Evolutionary conservation across 2,113 vertebrate genomes (phyloP).

Genomic region (Fulica atra): DNA sequence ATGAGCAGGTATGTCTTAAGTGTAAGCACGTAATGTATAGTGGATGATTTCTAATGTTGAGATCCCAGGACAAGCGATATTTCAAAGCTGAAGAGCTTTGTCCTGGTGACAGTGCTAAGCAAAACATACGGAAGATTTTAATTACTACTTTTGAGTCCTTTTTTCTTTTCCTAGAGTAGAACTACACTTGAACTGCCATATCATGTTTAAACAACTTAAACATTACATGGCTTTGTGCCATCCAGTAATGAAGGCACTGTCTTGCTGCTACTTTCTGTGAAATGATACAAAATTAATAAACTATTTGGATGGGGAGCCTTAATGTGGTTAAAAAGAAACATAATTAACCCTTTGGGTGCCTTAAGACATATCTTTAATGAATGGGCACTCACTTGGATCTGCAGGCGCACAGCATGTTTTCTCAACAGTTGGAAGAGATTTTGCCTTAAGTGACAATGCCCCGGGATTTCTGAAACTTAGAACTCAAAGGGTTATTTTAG

Average conservation of each 20-base stretch:
- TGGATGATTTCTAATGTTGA: not conserved
- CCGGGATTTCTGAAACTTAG: slow-evolving; percentile 17
- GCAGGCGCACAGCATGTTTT: not conserved
- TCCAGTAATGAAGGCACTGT: not conserved
- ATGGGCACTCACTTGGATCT: slow-evolving; percentile 21
- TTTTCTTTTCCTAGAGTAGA: not conserved
- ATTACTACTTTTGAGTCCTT: not conserved
- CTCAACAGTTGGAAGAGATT: not conserved
- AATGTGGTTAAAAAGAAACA: slow-evolving; percentile 17
- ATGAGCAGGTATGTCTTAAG: not conserved
- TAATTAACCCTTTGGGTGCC: slow-evolving; percentile 65
- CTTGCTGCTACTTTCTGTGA: slow-evolving; percentile 34
- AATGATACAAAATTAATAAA: not conserved
- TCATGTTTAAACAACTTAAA: not conserved
- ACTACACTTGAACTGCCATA: not conserved
- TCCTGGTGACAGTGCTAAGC: not conserved
- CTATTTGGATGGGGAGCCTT: slow-evolving; percentile 53
- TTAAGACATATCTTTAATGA: slow-evolving; percentile 42
- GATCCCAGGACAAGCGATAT: not conserved
- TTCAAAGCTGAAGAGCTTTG: not conserved
- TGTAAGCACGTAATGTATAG: not conserved
- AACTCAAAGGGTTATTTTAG: slow-evolving; percentile 52
- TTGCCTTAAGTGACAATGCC: slow-evolving; percentile 59
- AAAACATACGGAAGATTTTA: not conserved
- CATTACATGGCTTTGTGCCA: slow-evolving; percentile 15